Evolutionary conservation across 2,113 vertebrate genomes (phyloP).

Genomic region (Amphiprion ocellaris): DNA sequence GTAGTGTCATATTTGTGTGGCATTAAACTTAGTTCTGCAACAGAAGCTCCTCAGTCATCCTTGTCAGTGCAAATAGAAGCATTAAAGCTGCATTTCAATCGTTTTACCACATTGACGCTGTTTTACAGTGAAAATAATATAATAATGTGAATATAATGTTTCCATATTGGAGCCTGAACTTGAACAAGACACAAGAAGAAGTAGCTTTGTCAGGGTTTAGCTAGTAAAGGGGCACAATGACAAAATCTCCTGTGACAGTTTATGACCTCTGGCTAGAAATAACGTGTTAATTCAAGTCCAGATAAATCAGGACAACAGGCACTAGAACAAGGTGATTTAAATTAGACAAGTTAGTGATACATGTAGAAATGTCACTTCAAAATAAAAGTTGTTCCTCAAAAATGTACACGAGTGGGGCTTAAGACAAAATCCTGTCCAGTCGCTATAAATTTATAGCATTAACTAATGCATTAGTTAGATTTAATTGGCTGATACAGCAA

Average conservation of each 20-base stretch:
- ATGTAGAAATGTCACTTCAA: not conserved
- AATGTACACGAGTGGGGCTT: not conserved
- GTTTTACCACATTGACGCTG: not conserved
- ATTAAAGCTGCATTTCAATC: not conserved
- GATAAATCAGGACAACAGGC: no score
- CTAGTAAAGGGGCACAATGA: no score
- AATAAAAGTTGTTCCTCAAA: not conserved
- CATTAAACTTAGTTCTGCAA: not conserved
- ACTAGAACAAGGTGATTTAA: not conserved
- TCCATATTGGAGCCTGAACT: no score
- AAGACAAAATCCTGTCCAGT: constrained; percentile 13
- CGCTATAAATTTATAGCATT: constrained; percentile 14
- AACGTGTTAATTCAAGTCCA: no score
- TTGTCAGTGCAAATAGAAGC: not conserved
- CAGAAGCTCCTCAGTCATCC: not conserved
- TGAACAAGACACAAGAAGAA: no score
- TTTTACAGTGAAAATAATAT: not conserved
- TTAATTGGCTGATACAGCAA: constrained; percentile 31
- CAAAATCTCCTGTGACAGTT: no score
- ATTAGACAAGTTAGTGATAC: not conserved
- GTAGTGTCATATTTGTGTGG: not conserved
- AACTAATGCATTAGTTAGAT: constrained; percentile 16
- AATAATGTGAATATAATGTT: not conserved
- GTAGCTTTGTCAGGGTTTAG: no score
- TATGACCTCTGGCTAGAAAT: no score